A percentile compares a stretch with the other conserved stretches of the same genome.
These are phyloP conservation scores for Notechis scutatus DNA, from an alignment of 2,113 vertebrate genomes.

Conservation along the genomic window DNA sequence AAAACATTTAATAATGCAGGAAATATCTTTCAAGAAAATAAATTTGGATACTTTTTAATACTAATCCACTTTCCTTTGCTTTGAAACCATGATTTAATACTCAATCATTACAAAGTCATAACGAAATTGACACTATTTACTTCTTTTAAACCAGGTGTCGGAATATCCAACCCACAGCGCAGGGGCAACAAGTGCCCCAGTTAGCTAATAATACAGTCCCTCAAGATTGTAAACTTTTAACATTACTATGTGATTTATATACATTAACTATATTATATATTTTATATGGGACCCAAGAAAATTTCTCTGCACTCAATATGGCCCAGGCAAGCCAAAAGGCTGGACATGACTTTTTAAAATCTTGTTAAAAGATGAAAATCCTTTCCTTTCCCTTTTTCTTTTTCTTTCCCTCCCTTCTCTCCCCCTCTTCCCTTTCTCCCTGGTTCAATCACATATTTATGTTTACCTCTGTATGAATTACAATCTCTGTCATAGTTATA, in stretches of 20 bases:
- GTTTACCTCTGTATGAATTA: not conserved
- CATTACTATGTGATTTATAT: no score
- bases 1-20: not conserved
- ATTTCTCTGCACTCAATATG: no score
- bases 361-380: not conserved
- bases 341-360: not conserved
- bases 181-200: not conserved
- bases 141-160: not conserved
- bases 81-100: not conserved
- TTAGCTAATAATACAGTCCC: not conserved
- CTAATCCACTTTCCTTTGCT: not conserved
- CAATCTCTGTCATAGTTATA: not conserved
- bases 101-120: not conserved
- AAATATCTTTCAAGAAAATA: not conserved
- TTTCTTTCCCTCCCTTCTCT: no score
- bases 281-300: no score
- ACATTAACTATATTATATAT: no score
- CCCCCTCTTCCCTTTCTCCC: not conserved
- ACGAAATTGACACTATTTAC: not conserved
- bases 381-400: no score
- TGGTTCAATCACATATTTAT: not conserved
- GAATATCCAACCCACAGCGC: not conserved
- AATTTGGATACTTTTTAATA: not conserved
- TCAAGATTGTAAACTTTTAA: not conserved
- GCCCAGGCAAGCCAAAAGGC: no score